Percentiles rank a stretch among this genome's conserved stretches.
phyloP scores from a whole-genome alignment of 2,797 vertebrate species.

The Liparis tanakae region DNA sequence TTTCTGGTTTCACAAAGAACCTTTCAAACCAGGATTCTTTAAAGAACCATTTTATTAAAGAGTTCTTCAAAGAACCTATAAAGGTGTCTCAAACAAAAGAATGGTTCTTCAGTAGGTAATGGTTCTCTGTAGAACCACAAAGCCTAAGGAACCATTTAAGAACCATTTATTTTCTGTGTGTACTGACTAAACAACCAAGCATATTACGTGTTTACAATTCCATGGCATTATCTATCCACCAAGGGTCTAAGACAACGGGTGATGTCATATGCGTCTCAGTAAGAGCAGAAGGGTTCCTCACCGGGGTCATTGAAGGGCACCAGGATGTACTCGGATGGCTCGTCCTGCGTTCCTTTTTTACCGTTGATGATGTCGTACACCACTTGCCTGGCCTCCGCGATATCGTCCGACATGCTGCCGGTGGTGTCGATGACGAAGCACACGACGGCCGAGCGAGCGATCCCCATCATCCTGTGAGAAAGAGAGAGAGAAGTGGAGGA shows the following conservation, averaged over 20 bases:
- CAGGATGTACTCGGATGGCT: slow-evolving; percentile 83
- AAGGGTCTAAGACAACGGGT: neutral
- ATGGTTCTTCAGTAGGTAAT: no score
- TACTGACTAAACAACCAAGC: neutral
- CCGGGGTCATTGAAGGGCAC: slow-evolving; percentile 85
- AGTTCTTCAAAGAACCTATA: no score
- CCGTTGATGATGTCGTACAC: slow-evolving; percentile 75
- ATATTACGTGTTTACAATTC: neutral
- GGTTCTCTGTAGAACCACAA: no score
- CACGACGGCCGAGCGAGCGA: slow-evolving; percentile 76
- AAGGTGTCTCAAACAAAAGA: no score
- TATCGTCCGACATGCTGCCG: slow-evolving; percentile 80
- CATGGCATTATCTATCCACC: neutral
- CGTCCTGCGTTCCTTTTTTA: slow-evolving; percentile 79
- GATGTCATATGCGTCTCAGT: neutral
- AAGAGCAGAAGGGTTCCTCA: slow-evolving; percentile 39
- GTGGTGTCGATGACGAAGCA: slow-evolving; percentile 85
- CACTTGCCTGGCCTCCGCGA: slow-evolving; percentile 59
- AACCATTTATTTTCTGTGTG: no score
- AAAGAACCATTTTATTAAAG: no score
- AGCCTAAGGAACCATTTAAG: no score
- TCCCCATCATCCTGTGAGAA: slow-evolving; percentile 79
- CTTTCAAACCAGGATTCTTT: no score
- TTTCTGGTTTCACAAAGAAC: no score
- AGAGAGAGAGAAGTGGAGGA: neutral